phyloP scores from a whole-genome alignment of 2,113 vertebrate genomes.

The Empidonax traillii region DNA sequence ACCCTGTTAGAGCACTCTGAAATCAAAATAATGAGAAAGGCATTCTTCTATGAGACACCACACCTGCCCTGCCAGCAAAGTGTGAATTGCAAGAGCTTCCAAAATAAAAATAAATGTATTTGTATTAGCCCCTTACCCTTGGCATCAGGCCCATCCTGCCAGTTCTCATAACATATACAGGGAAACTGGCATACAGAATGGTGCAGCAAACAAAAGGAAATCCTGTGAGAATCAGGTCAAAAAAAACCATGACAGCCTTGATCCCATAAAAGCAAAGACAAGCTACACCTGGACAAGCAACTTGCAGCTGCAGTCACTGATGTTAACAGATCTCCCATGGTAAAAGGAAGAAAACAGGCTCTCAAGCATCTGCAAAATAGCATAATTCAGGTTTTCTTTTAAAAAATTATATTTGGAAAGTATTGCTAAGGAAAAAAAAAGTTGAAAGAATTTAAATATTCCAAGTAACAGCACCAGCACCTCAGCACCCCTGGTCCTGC shows the following conservation, averaged over 20 bases:
- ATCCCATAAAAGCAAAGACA: not conserved
- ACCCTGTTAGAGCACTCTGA: not conserved
- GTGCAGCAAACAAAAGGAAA: not conserved
- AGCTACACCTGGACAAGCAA: not conserved
- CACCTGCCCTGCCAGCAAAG: not conserved
- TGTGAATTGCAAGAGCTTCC: not conserved
- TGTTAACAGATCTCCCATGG: fast-evolving
- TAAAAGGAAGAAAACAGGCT: not conserved
- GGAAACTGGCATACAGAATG: not conserved
- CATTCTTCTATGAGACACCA: not conserved
- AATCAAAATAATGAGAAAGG: not conserved
- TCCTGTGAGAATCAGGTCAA: not conserved
- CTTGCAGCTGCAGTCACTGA: not conserved
- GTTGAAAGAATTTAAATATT: not conserved
- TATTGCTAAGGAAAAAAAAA: not conserved
- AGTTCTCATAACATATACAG: not conserved
- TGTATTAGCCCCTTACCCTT: not conserved
- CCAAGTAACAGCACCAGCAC: not conserved
- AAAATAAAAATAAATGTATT: not conserved
- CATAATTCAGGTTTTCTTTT: not conserved
- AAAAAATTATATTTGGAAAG: not conserved
- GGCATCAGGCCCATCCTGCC: not conserved
- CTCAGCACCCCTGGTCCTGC: not conserved
- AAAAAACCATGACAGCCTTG: not conserved
- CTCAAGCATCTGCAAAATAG: not conserved